These are phyloP conservation scores for Metridium senile DNA, from an alignment of 92 coral and sea anemone genomes.

Conservation along the genomic window DNA sequence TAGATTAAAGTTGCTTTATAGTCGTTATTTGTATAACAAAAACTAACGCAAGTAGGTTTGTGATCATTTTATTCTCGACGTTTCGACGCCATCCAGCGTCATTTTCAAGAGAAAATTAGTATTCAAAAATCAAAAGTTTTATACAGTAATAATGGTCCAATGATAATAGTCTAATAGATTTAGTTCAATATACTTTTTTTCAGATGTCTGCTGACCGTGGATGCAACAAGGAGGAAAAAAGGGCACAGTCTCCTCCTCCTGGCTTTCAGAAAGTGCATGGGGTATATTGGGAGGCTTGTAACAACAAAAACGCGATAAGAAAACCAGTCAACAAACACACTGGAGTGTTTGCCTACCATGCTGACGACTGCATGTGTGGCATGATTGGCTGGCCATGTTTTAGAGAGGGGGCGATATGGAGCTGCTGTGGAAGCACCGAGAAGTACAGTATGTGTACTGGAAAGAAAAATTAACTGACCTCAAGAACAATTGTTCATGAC, in stretches of 20 bases:
- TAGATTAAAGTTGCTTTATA: no score
- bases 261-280: conserved; percentile 63
- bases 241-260: conserved; percentile 53
- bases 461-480: no score
- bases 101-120: no score
- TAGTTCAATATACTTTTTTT: no score
- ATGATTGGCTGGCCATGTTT: conserved; percentile 89
- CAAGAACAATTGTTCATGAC: no score
- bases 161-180: no score
- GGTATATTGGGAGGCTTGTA: conserved; percentile 49
- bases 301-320: conserved; percentile 7
- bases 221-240: conserved; percentile 10
- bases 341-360: conserved; percentile 89
- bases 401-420: conserved; percentile 85
- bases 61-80: no score
- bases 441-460: conserved; percentile 64
- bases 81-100: no score
- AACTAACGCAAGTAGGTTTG: no score
- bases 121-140: no score
- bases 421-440: conserved; percentile 83
- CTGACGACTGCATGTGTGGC: conserved; percentile 87
- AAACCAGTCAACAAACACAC: conserved; percentile 86
- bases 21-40: no score
- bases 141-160: no score
- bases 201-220: conserved; percentile 1